phyloP scores from a whole-genome alignment of 2,797 vertebrate species.

The Phrynocephalus vlangalii region DNA sequence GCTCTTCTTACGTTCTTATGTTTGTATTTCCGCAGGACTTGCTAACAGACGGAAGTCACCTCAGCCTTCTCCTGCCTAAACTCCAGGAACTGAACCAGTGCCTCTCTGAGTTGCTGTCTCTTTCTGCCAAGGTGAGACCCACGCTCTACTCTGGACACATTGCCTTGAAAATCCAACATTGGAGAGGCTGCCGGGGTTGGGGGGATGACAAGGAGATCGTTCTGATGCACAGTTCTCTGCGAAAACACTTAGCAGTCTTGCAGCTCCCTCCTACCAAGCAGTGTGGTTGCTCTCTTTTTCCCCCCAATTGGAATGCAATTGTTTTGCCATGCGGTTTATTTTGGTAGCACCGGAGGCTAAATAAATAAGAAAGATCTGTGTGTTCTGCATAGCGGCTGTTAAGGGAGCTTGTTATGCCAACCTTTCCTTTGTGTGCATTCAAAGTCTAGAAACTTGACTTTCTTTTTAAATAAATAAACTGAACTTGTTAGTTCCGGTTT shows the following conservation, averaged over 20 bases:
- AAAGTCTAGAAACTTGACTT: background rate
- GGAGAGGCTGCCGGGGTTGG: too few species aligned
- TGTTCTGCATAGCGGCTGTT: background rate
- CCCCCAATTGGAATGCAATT: too few species aligned
- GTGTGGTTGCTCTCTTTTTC: too few species aligned
- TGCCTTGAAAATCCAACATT: too few species aligned
- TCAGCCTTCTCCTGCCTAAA: slow-evolving; percentile 87
- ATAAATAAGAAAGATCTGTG: background rate
- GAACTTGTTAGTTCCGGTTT: too few species aligned
- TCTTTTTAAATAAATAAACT: background rate
- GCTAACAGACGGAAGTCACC: slow-evolving; percentile 78
- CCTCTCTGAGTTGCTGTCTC: slow-evolving; percentile 87
- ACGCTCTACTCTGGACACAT: fast-evolving
- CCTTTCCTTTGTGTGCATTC: too few species aligned
- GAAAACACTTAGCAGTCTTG: too few species aligned
- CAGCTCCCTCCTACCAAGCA: too few species aligned
- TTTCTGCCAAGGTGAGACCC: slow-evolving; percentile 82
- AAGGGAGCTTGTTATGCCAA: background rate
- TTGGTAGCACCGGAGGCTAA: background rate
- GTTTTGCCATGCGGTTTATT: too few species aligned
- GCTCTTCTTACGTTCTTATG: too few species aligned
- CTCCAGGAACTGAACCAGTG: slow-evolving; percentile 91
- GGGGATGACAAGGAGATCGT: background rate
- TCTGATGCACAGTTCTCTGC: background rate
- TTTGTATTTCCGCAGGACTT: slow-evolving; percentile 78